Base-by-base conservation (phyloP, 1,140 invertebrate species). In the Drosophila cardini region DNA sequence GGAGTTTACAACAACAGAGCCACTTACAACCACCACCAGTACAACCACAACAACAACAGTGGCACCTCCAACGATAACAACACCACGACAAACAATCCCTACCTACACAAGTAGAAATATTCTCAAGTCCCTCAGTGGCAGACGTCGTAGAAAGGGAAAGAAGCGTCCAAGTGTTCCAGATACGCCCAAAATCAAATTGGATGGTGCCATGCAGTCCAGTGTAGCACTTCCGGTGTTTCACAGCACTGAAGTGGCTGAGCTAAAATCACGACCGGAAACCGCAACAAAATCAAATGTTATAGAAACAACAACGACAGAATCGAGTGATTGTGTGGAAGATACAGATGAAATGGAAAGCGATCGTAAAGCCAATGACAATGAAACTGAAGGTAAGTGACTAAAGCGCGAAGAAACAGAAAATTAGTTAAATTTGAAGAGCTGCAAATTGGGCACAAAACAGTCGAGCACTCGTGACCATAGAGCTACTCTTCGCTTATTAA, bases 141-240 rank as follows among this genome's bases (percentile, higher is more conserved):
- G 45, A 21, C 52, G 10, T 0, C 72, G 52, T 2, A 78, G 67
- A 36, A 11, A 34, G 7, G 26, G 9, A 21, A 50, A 10, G 1
- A 5, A 40, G 10, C 45, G 15, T 0, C 56, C 80, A 0, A 45
- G 46, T n/a, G 83, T 87, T 2, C 83, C 82, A 6, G 78, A 87
- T 60, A 46, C 46, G 0, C 83, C 83, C 0, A 60, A 71, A 36
- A 83, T 79, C n/a, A 83, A 86, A 6, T 9, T 79, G 5, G 83
- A 86, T 58, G 69, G 61, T 9, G 55, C 57, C n/a, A 72, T 72
- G 40, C 83, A 83, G 30, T 60, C 83, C 40, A 86, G 83, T 53
- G 83, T 79, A 16, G 61, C 78, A 10, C 67, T 73, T 32, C 61
- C 75, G 32, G 82, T 86, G 4, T 78, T 76, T 36, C 32, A 72